These are phyloP conservation scores for Acleris laterana DNA, from an alignment of 2,888 invertebrate genomes.

Conservation along the genomic window DNA sequence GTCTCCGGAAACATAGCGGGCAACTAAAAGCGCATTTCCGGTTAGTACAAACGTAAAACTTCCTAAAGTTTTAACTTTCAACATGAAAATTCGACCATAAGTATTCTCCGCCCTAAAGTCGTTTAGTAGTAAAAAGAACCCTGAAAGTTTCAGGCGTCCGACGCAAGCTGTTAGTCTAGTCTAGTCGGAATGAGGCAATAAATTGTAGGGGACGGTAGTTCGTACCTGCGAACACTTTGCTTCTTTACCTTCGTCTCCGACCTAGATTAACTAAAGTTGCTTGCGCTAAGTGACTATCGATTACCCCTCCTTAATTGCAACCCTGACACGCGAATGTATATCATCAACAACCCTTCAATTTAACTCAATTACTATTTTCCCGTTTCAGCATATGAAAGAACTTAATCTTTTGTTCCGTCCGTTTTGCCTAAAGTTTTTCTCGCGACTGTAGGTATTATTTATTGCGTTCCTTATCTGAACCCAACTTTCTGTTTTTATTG, in stretches of 20 bases:
- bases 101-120: constrained; percentile 29
- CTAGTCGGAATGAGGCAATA: constrained; percentile 60
- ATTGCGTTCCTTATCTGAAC: constrained; percentile 21
- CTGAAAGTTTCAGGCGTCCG: constrained; percentile 47
- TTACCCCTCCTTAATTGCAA: constrained; percentile 16
- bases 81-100: constrained; percentile 28
- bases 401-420: neutral
- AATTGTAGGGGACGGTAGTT: constrained; percentile 57
- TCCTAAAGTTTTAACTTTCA: constrained; percentile 8
- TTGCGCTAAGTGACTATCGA: constrained; percentile 40
- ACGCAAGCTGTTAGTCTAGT: constrained; percentile 55
- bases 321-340: constrained; percentile 4
- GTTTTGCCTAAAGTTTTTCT: constrained; percentile 5
- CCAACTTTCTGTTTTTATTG: constrained; percentile 23
- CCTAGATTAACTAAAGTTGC: constrained; percentile 42
- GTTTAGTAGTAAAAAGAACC: constrained; percentile 44
- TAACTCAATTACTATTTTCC: neutral
- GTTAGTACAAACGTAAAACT: constrained; percentile 17
- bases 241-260: constrained; percentile 35
- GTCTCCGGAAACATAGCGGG: neutral
- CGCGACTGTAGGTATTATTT: constrained; percentile 10
- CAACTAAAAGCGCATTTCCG: constrained; percentile 24
- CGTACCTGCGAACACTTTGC: constrained; percentile 33
- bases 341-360: constrained; percentile 5
- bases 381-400: neutral